Base-by-base conservation (phyloP, 2,888 invertebrate species). In the Argyra leucocephala region DNA sequence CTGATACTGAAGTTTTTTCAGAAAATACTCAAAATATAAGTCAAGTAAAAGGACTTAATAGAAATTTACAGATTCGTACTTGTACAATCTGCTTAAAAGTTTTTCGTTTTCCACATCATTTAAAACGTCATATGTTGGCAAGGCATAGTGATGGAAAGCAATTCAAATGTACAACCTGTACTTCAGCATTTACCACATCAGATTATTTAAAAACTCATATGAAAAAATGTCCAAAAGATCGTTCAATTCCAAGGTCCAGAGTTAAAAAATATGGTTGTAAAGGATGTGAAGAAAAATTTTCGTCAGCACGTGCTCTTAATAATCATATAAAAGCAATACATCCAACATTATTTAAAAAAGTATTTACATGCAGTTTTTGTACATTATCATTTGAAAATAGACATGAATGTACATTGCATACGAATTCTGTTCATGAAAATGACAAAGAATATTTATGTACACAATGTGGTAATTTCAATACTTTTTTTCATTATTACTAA, bases 151-250 rank as follows among this genome's bases (percentile, higher is more conserved):
- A 85, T 15, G 79, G 80, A 70, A 93, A 93, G 78, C 92, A 92
- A 74, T 92, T 91, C 79, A 92, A 92, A 80, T 93, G 92, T 80
- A 88, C 89, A 70, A 90, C 91, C 67, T 93, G 92, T 78, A 91
- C 91, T 21, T 83, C 92, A 75, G 91, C 91, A 57, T 93, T 93
- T 77, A 92, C 92, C 66, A 91, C 92, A 78, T 91, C 91, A 66
- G 92, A 92, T n/a, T 92, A 92, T 81, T 82, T 93, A 70, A 92
- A 93, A 77, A 93, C 92, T 76, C 48, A 48, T 48, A 48, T 48
- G 48, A 48, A 48, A 48, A 48, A 15, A 48, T 48, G 48, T 48
- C 48, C 48, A 48, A 48, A 18, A 18, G 15, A 48, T 48, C 48
- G 48, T 48, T 48, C 48, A 18, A 48, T 15, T 48, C n/a, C 7